Evolutionary conservation across 2,113 vertebrate species (phyloP).

Genomic region (Pandion haliaetus): DNA sequence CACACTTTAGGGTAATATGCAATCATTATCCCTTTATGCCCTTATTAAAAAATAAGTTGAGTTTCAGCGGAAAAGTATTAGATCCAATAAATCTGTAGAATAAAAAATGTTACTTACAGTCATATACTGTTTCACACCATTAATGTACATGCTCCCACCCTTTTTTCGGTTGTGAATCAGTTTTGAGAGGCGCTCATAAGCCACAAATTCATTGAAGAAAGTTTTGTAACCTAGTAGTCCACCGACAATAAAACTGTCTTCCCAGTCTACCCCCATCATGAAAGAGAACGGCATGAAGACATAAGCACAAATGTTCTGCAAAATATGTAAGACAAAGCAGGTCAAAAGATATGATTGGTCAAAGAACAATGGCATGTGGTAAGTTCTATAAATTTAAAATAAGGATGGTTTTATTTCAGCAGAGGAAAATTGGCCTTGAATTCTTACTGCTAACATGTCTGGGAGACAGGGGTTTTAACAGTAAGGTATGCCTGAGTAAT

Average conservation of each 20-base stretch:
- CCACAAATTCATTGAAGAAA: conserved; percentile 91
- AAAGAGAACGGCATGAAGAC: conserved; percentile 89
- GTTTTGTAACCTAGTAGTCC: conserved; percentile 87
- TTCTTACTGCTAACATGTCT: background rate
- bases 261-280: conserved; percentile 90
- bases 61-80: background rate
- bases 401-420: background rate
- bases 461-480: background rate
- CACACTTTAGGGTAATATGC: background rate
- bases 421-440: background rate
- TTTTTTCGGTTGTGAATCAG: conserved; percentile 76
- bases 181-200: conserved; percentile 80
- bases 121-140: conserved; percentile 83
- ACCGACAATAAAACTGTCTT: conserved; percentile 87
- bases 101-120: conserved; percentile 69
- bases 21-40: background rate
- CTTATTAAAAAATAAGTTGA: background rate
- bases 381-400: background rate
- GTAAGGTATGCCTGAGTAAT: background rate
- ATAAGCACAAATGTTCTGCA: conserved; percentile 85
- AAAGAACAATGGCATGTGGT: background rate
- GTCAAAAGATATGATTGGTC: background rate
- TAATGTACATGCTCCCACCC: conserved; percentile 76
- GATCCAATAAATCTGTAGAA: background rate
- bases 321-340: background rate